Conservation (phyloP, 2,113 vertebrate genomes). For the Elephantulus edwardii region DNA sequence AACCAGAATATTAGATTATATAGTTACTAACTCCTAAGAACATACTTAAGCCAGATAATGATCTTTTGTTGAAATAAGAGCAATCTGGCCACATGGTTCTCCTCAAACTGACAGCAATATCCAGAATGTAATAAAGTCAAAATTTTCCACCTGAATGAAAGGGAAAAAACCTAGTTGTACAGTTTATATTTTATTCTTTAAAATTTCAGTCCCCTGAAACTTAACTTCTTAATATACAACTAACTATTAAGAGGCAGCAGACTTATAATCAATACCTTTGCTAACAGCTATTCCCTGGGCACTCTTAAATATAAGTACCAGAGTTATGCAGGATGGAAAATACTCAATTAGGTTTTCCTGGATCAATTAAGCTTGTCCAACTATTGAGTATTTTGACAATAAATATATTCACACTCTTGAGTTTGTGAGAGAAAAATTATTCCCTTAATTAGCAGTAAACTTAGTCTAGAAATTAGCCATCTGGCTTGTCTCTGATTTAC, state of each 20-base stretch:
- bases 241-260: slow-evolving; percentile 49
- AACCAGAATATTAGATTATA: slow-evolving; percentile 9
- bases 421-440: slow-evolving; percentile 55
- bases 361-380: slow-evolving; percentile 65
- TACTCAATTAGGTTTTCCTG: slow-evolving; percentile 54
- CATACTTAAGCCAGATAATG: neutral
- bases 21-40: slow-evolving; percentile 12
- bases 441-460: slow-evolving; percentile 66
- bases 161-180: neutral
- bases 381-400: slow-evolving; percentile 74
- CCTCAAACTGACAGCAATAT: neutral
- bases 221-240: slow-evolving; percentile 33
- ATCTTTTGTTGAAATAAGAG: neutral
- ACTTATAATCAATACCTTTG: slow-evolving; percentile 61
- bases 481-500: slow-evolving; percentile 44
- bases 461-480: slow-evolving; percentile 64
- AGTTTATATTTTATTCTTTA: slow-evolving; percentile 34
- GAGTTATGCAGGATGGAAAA: slow-evolving; percentile 67
- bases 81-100: neutral
- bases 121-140: neutral
- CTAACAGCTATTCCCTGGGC: slow-evolving; percentile 59
- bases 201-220: slow-evolving; percentile 56
- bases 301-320: slow-evolving; percentile 63
- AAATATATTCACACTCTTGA: slow-evolving; percentile 57
- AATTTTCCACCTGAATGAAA: neutral